Percentiles rank a stretch among this genome's conserved stretches.
phyloP scores from a whole-genome alignment of 2,888 invertebrate genomes.

The Opisthograptis luteolata region DNA sequence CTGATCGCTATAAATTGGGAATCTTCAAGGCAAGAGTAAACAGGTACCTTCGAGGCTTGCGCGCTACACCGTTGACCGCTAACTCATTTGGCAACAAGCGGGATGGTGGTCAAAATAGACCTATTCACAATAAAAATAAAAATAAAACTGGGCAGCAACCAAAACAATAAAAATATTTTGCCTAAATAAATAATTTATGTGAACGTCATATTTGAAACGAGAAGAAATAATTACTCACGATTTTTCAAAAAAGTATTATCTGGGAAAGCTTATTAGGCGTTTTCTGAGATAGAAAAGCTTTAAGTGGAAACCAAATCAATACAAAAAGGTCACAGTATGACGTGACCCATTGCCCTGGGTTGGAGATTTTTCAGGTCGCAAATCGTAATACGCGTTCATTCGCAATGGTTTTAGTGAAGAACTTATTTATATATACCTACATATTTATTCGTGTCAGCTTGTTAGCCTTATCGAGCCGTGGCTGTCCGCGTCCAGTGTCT shows the following conservation, averaged over 20 bases:
- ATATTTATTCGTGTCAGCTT: slow-evolving; percentile 58
- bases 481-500: slow-evolving; percentile 76
- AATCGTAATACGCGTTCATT: slow-evolving; percentile 61
- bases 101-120: too few species aligned
- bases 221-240: slow-evolving; percentile 52
- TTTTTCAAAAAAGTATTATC: slow-evolving; percentile 60
- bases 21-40: too few species aligned
- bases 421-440: slow-evolving; percentile 24
- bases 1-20: too few species aligned
- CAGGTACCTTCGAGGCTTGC: too few species aligned
- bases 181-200: too few species aligned
- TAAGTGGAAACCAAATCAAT: slow-evolving; percentile 93
- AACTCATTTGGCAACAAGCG: too few species aligned
- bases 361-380: slow-evolving; percentile 60
- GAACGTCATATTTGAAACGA: slow-evolving; percentile 34
- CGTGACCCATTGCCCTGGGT: slow-evolving; percentile 86
- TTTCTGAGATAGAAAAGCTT: slow-evolving; percentile 85
- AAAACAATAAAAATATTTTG: too few species aligned
- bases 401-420: slow-evolving; percentile 57
- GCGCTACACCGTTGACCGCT: too few species aligned
- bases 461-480: slow-evolving; percentile 81
- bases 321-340: slow-evolving; percentile 89
- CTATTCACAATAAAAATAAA: too few species aligned
- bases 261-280: slow-evolving; percentile 68
- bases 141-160: too few species aligned